These are phyloP conservation scores for Rhamnusium bicolor DNA, from an alignment of 2,888 invertebrate genomes.

Conservation along the genomic window DNA sequence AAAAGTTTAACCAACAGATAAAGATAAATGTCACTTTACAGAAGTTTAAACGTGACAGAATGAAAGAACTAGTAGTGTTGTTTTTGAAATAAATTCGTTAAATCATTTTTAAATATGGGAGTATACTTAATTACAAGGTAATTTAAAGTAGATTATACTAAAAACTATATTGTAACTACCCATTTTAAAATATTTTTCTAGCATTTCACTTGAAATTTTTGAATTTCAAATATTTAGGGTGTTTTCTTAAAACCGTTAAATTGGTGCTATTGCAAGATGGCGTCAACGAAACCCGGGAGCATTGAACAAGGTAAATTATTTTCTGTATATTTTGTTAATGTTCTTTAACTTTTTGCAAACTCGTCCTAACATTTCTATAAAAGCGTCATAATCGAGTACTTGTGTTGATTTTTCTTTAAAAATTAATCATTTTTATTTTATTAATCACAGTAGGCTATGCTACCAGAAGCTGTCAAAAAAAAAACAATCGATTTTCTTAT, in stretches of 20 bases:
- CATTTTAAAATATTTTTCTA: not conserved
- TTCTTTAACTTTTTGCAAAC: conserved; percentile 5
- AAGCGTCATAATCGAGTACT: not conserved
- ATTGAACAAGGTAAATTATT: conserved; percentile 75
- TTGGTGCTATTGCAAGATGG: conserved; percentile 74
- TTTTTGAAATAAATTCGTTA: not conserved
- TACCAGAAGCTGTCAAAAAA: conserved; percentile 52
- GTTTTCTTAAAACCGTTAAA: conserved; percentile 47
- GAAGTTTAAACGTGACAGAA: not conserved
- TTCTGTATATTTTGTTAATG: conserved; percentile 42
- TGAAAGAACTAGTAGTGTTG: not conserved
- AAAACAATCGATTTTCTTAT: conserved; percentile 40
- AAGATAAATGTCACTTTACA: conserved; percentile 15
- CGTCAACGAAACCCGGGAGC: conserved; percentile 78
- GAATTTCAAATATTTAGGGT: conserved; percentile 48
- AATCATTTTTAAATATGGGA: not conserved
- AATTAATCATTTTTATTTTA: not conserved
- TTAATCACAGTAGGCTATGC: conserved; percentile 24
- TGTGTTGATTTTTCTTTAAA: not conserved
- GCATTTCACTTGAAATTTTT: not conserved
- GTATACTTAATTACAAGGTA: not conserved
- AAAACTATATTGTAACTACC: not conserved
- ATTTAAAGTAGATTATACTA: not conserved
- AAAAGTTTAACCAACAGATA: conserved; percentile 21
- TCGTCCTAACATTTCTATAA: not conserved